Conservation (phyloP, 1,140 invertebrate genomes). For the Leucophenga varia region DNA sequence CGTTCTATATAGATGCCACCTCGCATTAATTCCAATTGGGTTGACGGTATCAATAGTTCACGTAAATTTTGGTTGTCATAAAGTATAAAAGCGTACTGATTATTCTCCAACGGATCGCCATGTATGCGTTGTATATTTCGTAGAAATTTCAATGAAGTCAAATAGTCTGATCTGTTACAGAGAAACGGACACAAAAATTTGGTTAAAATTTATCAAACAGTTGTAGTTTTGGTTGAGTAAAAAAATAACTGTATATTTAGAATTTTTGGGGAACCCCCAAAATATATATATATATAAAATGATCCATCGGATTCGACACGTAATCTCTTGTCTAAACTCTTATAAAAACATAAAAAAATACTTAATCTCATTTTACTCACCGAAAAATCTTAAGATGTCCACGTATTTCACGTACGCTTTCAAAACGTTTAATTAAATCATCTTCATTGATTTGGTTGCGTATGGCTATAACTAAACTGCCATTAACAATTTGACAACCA, state of each 20-base stretch:
- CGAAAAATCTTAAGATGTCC: constrained; percentile 43
- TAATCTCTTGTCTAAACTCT: no score
- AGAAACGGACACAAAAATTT: neutral
- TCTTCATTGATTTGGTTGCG: constrained; percentile 30
- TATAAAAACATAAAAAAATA: no score
- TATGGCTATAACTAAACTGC: constrained; percentile 35
- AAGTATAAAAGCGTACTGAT: constrained; percentile 30
- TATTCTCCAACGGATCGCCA: constrained; percentile 30
- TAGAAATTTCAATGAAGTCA: constrained; percentile 34
- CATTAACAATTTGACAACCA: constrained; percentile 42
- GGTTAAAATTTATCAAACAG: no score
- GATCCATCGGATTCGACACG: no score
- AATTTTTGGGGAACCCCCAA: no score
- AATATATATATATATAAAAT: no score
- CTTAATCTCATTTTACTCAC: no score
- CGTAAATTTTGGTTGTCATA: constrained; percentile 38
- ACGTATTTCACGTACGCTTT: constrained; percentile 35
- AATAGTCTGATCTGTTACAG: constrained; percentile 26
- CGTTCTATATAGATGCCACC: constrained; percentile 45
- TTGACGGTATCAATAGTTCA: constrained; percentile 29
- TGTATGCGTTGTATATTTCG: constrained; percentile 26
- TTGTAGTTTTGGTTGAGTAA: no score
- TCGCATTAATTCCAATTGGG: constrained; percentile 21
- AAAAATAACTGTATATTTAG: no score
- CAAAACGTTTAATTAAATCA: constrained; percentile 23